Base-by-base conservation (phyloP, 30 jellyfish, hydroid and myxozoan species). In the Aurelia aurita region DNA sequence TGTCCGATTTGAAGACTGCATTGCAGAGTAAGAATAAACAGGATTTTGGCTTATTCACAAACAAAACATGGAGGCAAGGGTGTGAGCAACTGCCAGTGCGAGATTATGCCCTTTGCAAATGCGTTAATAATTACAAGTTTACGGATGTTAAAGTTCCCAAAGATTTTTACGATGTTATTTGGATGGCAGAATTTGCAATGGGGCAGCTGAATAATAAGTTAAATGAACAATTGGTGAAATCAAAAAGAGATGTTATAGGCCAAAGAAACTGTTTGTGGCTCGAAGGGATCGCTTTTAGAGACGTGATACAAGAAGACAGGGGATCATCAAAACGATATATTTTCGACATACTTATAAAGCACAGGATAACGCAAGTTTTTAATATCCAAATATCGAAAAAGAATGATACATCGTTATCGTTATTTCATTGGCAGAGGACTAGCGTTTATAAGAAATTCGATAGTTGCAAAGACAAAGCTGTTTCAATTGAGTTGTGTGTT, bases 181-280 rank as follows among this genome's bases (percentile, higher is more conserved):
- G 98, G 98, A 79, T 92, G 88, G 91, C 93, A 22, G 98, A 92
- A 58, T 92, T 79, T 49, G 92, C 95, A 8, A 28, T 87, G 8
- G 98, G 98, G n/a, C 31, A 54, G 55, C 68, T 92, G 12, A 92
- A 92, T 35, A 83, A 92, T 59, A 49, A 68, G 32, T 60, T 92
- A 8, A 72, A 65, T 66, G 27, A 23, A 20, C 74, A 74, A 19
- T 28, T 45, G 11, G 16, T 2, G 21, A 29, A 69, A 3, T 16
- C 51, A 29, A 49, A 32, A 13, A 31, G 23, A 0, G 47, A 29
- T 1, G 23, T 18, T 2, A 46, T 19, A 3, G 60, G 23, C 20
- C 60, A 60, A 21, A 51, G 84, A 39, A 44, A 69, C 1, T 91
- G 98, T 55, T 49, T 23, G 5, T 87, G 96, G 80, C 65, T 91